Evolutionary conservation across 2,113 vertebrate genomes (phyloP).

Genomic region (Malurus alboscapulatus): DNA sequence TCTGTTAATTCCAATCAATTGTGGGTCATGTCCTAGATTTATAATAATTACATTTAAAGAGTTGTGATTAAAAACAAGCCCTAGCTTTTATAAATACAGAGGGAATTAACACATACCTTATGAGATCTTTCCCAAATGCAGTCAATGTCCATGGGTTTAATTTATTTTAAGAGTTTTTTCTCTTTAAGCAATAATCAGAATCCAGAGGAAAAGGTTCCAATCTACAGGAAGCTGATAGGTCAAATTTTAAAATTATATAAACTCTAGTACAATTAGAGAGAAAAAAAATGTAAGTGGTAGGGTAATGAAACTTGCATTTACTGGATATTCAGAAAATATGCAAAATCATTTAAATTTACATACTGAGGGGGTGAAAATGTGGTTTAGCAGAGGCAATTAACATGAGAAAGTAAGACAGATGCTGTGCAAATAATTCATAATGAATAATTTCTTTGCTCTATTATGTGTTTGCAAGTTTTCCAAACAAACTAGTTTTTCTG

Average conservation of each 20-base stretch:
- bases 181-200: neutral
- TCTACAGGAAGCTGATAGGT: constrained; percentile 28
- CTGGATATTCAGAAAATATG: constrained; percentile 59
- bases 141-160: neutral
- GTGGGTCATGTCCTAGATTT: neutral
- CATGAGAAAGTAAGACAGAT: constrained; percentile 67
- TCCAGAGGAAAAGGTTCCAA: neutral
- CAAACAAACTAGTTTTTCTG: constrained; percentile 67
- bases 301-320: constrained; percentile 62
- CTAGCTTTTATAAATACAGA: neutral
- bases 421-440: constrained; percentile 69
- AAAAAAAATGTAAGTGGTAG: neutral
- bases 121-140: neutral
- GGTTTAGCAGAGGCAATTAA: constrained; percentile 63
- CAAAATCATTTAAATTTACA: constrained; percentile 64
- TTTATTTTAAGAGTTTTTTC: too few species aligned
- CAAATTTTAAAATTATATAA: constrained; percentile 40
- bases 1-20: neutral
- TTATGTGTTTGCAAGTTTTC: constrained; percentile 67
- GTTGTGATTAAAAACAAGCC: neutral
- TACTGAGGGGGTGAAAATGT: constrained; percentile 58
- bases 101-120: neutral
- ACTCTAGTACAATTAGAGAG: constrained; percentile 25
- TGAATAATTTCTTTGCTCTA: constrained; percentile 65
- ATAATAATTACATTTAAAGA: neutral